These are phyloP conservation scores for Apotomis betuletana DNA, from an alignment of 2,888 invertebrate species.

Conservation along the genomic window DNA sequence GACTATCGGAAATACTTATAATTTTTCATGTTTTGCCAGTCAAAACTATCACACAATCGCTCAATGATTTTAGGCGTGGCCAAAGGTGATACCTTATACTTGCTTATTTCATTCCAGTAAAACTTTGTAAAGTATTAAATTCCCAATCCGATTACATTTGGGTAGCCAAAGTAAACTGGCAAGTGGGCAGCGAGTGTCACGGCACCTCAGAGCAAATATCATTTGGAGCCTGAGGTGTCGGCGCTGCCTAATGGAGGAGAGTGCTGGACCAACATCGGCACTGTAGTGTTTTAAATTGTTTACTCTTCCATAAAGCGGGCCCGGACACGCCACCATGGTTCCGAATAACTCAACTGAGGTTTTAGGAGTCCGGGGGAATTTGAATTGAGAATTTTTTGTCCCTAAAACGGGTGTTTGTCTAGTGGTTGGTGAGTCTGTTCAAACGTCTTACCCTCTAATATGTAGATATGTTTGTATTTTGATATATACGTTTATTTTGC, in stretches of 20 bases:
- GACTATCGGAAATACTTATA: no score
- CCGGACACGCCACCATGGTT: conserved; percentile 58
- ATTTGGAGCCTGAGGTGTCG: conserved; percentile 79
- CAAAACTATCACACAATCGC: neutral
- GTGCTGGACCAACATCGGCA: conserved; percentile 79
- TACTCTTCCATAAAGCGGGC: conserved; percentile 81
- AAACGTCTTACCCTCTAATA: no score
- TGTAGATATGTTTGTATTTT: no score
- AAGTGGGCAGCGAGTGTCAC: conserved; percentile 70
- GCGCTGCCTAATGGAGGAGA: conserved; percentile 79
- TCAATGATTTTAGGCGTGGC: neutral
- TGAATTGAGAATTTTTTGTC: neutral
- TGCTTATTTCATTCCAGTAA: neutral
- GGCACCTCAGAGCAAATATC: conserved; percentile 73
- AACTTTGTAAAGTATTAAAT: conserved; percentile 16
- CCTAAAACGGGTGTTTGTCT: no score
- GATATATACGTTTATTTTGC: no score
- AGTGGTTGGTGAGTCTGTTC: no score
- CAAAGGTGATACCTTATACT: neutral
- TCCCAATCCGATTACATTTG: conserved; percentile 43
- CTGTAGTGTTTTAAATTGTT: conserved; percentile 84
- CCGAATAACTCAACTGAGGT: conserved; percentile 43
- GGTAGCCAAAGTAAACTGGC: conserved; percentile 68
- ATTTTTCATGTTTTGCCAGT: no score
- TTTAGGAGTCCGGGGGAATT: conserved; percentile 27